Evolutionary conservation across 2,797 vertebrate genomes (phyloP), one percentile per base, ranked within the genome.

Genomic region (Pipistrellus pygmaeus): DNA sequence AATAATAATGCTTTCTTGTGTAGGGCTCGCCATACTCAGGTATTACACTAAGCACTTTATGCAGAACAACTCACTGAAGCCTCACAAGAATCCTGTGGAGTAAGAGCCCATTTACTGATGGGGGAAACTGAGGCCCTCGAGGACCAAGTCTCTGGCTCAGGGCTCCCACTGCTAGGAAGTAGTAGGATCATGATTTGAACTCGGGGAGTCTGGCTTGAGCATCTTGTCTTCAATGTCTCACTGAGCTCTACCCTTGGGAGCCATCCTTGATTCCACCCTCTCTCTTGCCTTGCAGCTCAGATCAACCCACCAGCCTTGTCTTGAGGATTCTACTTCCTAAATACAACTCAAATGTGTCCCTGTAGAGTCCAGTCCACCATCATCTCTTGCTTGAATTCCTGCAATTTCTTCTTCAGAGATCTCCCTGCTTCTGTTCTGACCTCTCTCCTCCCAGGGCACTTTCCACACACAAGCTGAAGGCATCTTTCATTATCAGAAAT

Each of bases 61-160:
- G n/a, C 21, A 55, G 55, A 66, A 32, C 21, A 35, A 57, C 38
- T 53, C 81, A n/a, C 5, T 72, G 57, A 95, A 87, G 30, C 21
- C 6, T 55, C 76, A 60, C 55, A 35, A 25, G 14, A 64, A 32
- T 35, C 20, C n/a, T 32, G 27, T 73, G 60, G 48, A 62, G 66
- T 14, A 62, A 75, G 76, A 85, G 30, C 27, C 85, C 44, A 14
- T 77, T 93, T 55, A 85, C 1, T 20, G 41, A 38, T 60, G 18
- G 48, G 48, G 83, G 66, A 93, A 76, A 85, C 66, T 5, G 92
- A 96, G 94, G 66, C 51, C 60, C 20, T 53, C 5, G 41, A 64
- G 44, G 27, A 30, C 4, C 21, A 10, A 85, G 44, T 71, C 62
- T 14, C 8, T 76, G 90, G 6, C 82, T 51, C n/a, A 23, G 46